Evolutionary conservation across 2,888 invertebrate genomes (phyloP), one percentile per base, ranked within the genome.

Genomic region (Drosophila subsilvestris): DNA sequence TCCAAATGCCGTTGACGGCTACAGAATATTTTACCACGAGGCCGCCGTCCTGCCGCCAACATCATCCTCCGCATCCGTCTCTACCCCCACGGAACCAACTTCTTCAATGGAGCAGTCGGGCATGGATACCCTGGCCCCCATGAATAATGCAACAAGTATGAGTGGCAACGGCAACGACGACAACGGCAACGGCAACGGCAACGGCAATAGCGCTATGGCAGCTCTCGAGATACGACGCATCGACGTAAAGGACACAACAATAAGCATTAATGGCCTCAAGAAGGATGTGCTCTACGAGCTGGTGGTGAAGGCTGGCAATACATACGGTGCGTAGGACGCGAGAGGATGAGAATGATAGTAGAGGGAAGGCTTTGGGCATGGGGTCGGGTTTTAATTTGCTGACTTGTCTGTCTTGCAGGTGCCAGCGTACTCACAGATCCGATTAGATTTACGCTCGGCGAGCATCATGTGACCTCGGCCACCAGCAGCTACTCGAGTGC

Each of bases 271-370:
- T n/a, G 95, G 95, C 0, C 93, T 97, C 25, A 94, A 95, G 86
- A 95, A 96, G 74, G 96, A 95, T 77, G 94, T 94, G 51, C 93
- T 94, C 1, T 97, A 97, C 90, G 96, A 97, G 91, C 94, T 96
- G 77, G 95, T 96, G 2, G 95, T 97, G 1, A 97, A 97, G 91
- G 96, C 97, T 25, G 96, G 96, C 57, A 97, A 97, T 91, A 94
- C 94, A 75, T 93, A 94, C 78, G 96, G 96, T 93, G 75, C 92
- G 93, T 66, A 22, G 43, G 10, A 48, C 10, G 48, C 10, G 48
- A 50, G 27, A 14, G 20, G 27, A 9, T 12, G 12, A 8, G 27
- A 29, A 44, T 29, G 44, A 17, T 22, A 37, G 47, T 37, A 50
- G 32, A 22, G 22, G 4, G 22, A 59, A 22, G 57, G 63, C 37